Conservation (phyloP, 2,113 vertebrate genomes). For the Amphiprion ocellaris region DNA sequence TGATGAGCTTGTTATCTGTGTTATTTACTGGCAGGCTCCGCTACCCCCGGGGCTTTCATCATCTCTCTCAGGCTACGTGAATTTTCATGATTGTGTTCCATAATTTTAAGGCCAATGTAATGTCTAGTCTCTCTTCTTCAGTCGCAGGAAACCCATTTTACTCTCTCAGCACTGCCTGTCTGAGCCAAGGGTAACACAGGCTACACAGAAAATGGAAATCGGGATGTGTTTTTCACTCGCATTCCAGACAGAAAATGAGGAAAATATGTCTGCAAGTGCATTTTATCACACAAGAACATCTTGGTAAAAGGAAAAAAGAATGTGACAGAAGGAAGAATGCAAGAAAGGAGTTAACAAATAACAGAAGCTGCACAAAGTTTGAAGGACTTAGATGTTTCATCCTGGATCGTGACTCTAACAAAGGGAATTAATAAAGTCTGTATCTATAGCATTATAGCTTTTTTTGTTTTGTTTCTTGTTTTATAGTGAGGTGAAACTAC, state of each 20-base stretch:
- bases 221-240: slow-evolving; percentile 3
- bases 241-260: slow-evolving; percentile 1
- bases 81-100: slow-evolving; percentile 53
- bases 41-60: slow-evolving; percentile 36
- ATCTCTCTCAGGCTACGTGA: slow-evolving; percentile 41
- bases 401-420: slow-evolving; percentile 40
- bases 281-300: slow-evolving; percentile 2
- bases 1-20: slow-evolving; percentile 71
- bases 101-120: slow-evolving; percentile 53
- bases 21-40: slow-evolving; percentile 58
- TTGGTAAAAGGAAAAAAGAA: slow-evolving; percentile 25
- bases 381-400: background rate
- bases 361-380: background rate
- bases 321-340: background rate
- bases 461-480: background rate
- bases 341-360: background rate
- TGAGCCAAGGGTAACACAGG: slow-evolving; percentile 75
- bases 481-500: too few relatives aligned
- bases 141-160: slow-evolving; percentile 82
- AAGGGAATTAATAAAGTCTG: slow-evolving; percentile 90
- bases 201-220: slow-evolving; percentile 52
- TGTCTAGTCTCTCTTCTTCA: slow-evolving; percentile 14
- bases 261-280: background rate
- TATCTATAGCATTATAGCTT: slow-evolving; percentile 82
- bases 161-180: slow-evolving; percentile 80